Evolutionary conservation across 2,888 invertebrate genomes (phyloP), one percentile per base, ranked within the genome.

Genomic region (Bibio marci): DNA sequence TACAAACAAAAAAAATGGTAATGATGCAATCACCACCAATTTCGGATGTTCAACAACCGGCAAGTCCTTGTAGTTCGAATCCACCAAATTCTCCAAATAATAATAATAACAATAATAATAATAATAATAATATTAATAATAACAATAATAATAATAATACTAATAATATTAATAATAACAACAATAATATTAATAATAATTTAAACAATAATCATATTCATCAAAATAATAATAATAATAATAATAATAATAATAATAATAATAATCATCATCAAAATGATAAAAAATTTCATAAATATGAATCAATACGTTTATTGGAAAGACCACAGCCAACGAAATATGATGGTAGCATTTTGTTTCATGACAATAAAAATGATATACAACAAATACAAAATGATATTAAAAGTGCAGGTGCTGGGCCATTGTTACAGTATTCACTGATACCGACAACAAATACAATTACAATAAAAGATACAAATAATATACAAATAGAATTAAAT

Each of bases 1-100:
- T n/a, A 22, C 8, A 22, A 22, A 8, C 22, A 13, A n/a, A 30
- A 37, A 37, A 37, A 48, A 62, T 62, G 62, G 62, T 62, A 54
- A 62, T 62, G 62, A 50, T 62, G 50, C 62, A 60, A 46, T 57
- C 62, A 45, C 48, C 62, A 45, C 48, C 53, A 46, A 51, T 54
- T 51, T 47, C 49, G 45, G 53, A 54, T 44, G 46, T 35, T 18
- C 41, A 52, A 28, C 48, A 54, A 45, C 48, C 54, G 46, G 52
- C 52, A 49, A 61, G 61, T 49, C 62, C 62, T 35, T 11, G 33
- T 11, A 56, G 57, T 30, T 60, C 60, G 4, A 55, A 53, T 45
- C 61, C 62, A 3, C 61, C 62, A 3, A 57, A 55, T 33, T 62
- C 62, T 5, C 62, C 62, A 37, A 59, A 57, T 56, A 12, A 57